Conservation (phyloP, 2,113 vertebrate species). For the Alosa alosa region DNA sequence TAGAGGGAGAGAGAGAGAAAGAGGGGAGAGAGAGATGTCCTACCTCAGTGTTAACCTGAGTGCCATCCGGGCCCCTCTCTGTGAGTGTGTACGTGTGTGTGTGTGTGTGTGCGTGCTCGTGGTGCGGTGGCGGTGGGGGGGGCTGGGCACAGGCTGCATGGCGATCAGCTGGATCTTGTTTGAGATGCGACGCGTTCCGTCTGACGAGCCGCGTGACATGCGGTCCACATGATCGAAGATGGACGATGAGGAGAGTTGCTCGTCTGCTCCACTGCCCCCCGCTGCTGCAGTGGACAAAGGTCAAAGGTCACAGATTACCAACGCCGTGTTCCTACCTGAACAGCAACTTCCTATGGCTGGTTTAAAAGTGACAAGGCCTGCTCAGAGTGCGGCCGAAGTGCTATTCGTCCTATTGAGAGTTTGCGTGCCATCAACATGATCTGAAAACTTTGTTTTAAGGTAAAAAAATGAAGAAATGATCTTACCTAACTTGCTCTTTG, state of each 20-base stretch:
- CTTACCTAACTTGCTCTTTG: constrained; percentile 72
- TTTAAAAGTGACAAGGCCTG: too few relatives aligned
- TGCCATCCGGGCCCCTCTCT: constrained; percentile 77
- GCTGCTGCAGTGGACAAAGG: constrained; percentile 59
- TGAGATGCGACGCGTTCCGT: constrained; percentile 79
- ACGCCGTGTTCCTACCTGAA: too few relatives aligned
- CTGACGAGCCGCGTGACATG: constrained; percentile 81
- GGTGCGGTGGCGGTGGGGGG: constrained; percentile 50
- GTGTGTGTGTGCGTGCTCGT: constrained; percentile 28
- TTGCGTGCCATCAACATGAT: too few relatives aligned
- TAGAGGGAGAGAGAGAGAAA: too few relatives aligned
- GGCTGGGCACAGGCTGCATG: constrained; percentile 88
- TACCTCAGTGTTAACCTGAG: constrained; percentile 89
- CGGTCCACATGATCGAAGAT: constrained; percentile 96
- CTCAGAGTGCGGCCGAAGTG: too few relatives aligned
- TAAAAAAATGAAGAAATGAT: constrained; percentile 28
- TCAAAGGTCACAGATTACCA: constrained; percentile 17
- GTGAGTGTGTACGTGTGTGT: constrained; percentile 71
- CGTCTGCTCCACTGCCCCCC: constrained; percentile 74
- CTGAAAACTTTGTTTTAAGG: too few relatives aligned
- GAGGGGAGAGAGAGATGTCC: neutral
- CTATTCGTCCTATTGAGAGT: too few relatives aligned
- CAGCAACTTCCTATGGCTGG: too few relatives aligned
- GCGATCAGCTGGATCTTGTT: constrained; percentile 96
- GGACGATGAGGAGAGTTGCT: constrained; percentile 89